Evolutionary conservation across 2,888 invertebrate species (phyloP).

Genomic region (Phasia obesa): DNA sequence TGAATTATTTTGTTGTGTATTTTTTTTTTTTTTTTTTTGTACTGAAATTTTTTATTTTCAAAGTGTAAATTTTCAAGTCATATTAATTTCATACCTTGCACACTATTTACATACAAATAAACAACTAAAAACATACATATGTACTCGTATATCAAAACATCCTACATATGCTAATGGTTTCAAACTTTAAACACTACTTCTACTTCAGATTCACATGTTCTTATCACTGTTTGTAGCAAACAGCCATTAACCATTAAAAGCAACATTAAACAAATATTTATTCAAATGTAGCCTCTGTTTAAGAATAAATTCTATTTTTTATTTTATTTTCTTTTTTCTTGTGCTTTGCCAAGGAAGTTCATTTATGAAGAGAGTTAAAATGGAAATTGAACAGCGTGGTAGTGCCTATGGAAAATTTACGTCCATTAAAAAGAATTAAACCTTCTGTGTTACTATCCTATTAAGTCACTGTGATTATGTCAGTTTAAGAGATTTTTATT

Average conservation of each 20-base stretch:
- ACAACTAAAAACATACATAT: constrained; percentile 30
- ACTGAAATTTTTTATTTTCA: too few species aligned
- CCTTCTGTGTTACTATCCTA: constrained; percentile 61
- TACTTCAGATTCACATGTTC: not conserved
- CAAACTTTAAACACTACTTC: not conserved
- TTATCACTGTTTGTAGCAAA: constrained; percentile 44
- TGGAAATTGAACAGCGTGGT: not conserved
- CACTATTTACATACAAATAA: constrained; percentile 19
- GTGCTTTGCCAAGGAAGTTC: not conserved
- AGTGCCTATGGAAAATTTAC: not conserved
- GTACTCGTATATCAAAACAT: constrained; percentile 26
- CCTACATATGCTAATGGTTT: constrained; percentile 42
- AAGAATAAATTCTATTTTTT: not conserved
- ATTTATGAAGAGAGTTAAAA: not conserved
- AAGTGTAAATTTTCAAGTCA: constrained; percentile 26
- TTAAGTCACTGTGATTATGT: constrained; percentile 51
- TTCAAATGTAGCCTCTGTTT: constrained; percentile 27
- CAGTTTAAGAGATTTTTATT: constrained; percentile 16
- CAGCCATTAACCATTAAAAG: constrained; percentile 52
- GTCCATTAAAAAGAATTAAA: constrained; percentile 4
- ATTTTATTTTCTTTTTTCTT: not conserved
- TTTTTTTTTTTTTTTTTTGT: not conserved
- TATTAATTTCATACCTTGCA: constrained; percentile 13
- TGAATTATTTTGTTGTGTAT: too few species aligned
- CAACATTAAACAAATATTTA: constrained; percentile 43